A percentile compares a stretch with the other conserved stretches of the same genome.
phyloP scores from a whole-genome alignment of 2,113 vertebrate species.

The Ia io region DNA sequence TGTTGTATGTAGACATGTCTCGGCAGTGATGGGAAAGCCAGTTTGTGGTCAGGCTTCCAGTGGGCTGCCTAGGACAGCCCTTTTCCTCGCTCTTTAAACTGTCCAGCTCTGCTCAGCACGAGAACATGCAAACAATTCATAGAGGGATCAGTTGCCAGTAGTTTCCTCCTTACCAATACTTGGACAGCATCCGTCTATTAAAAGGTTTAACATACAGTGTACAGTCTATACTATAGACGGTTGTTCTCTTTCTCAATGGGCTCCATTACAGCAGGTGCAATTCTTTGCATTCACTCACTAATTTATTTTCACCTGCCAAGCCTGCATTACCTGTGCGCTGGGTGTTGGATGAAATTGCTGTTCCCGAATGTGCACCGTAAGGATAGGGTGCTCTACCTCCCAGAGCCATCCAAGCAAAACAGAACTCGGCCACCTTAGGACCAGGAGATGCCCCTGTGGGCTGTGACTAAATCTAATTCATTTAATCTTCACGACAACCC shows the following conservation, averaged over 20 bases:
- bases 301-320: background rate
- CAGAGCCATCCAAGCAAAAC: background rate
- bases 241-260: background rate
- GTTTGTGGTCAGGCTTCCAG: background rate
- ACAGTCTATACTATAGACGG: background rate
- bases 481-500: background rate
- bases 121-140: background rate
- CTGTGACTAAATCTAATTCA: background rate
- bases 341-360: background rate
- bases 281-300: background rate
- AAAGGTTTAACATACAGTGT: background rate
- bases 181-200: background rate
- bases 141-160: background rate
- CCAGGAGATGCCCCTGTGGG: background rate
- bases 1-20: background rate
- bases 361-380: background rate
- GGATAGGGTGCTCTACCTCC: background rate
- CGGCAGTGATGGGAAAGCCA: background rate
- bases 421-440: accelerated
- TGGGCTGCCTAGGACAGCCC: background rate
- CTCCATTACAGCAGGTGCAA: background rate
- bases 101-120: background rate
- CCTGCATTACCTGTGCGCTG: background rate
- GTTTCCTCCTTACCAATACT: background rate
- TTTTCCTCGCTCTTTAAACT: background rate